These are phyloP conservation scores for Colletes latitarsis DNA, from an alignment of 1,140 invertebrate species.

Conservation along the genomic window DNA sequence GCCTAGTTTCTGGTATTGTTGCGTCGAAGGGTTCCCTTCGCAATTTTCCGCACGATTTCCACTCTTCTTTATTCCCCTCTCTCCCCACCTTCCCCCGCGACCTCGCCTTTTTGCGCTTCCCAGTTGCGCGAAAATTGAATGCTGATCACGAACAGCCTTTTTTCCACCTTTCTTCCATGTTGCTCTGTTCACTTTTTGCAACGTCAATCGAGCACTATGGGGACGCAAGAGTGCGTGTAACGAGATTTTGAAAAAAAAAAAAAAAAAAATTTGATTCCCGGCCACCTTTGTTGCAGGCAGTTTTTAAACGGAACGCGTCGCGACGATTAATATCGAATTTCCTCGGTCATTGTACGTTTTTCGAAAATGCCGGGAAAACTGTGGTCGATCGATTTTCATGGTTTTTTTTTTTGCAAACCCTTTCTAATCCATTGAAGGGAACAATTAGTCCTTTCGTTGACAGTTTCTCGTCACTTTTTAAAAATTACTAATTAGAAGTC, in stretches of 20 bases:
- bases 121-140: slow-evolving; percentile 34
- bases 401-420: too few relatives aligned
- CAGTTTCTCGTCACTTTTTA: too few relatives aligned
- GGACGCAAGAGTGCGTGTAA: background rate
- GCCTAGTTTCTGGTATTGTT: slow-evolving; percentile 54
- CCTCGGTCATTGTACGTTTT: too few relatives aligned
- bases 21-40: slow-evolving; percentile 39
- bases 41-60: slow-evolving; percentile 62
- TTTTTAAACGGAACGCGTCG: background rate
- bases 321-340: background rate
- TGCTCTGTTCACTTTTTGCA: background rate
- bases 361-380: too few relatives aligned
- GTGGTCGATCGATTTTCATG: too few relatives aligned
- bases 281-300: background rate
- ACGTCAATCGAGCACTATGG: background rate
- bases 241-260: background rate
- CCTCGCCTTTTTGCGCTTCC: background rate
- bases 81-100: too few relatives aligned
- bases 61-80: slow-evolving; percentile 26
- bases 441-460: too few relatives aligned
- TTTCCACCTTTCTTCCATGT: background rate
- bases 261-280: background rate
- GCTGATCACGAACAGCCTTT: slow-evolving; percentile 33
- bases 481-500: too few relatives aligned
- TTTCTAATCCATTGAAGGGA: too few relatives aligned